Base-by-base conservation (phyloP, 2,113 vertebrate species). In the Corapipo altera region DNA sequence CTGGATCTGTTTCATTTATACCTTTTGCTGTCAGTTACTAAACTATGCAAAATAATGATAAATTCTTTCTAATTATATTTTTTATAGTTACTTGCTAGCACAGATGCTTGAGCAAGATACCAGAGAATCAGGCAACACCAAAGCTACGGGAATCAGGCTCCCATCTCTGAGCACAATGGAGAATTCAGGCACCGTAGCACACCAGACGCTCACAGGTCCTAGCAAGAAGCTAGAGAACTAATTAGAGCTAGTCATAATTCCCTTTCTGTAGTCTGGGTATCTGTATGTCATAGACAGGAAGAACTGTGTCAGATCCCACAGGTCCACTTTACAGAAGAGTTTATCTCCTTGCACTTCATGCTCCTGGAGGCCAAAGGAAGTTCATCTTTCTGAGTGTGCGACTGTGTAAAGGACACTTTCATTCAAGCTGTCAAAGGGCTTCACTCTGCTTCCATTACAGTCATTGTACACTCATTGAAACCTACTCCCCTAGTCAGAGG, bases 121-220 rank as follows among this genome's bases (percentile, higher is more conserved):
- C 17, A 49, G 21, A 52, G 30, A 72, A 65, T 12, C 30, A 37
- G 28, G 12, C 57, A 57, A 33, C 13, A 69, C 6, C 28, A 90
- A 84, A 35, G 37, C 21, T 30, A 64, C 62, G 32, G 22, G 32
- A 70, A 61, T 54, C 46, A 21, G 54, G 37, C 8, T 64, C 22
- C 33, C 19, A 27, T 28, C 12, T 75, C n/a, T 0, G 1, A 83
- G 49, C 49, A 32, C 20, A 65, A 23, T 0, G 0, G 28, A 66
- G 33, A 67, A 57, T 64, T 74, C 19, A 6, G n/a, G 69, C 7
- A 49, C 12, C 0, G 0, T 7, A 62, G 64, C 21, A 41, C 19
- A 39, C 6, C 0, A 5, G 19, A 57, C 52, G 6, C 17, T 72
- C 52, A 58, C 49, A 66, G 30, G 35, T 51, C 32, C 66, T 18